Evolutionary conservation across 2,797 vertebrate species (phyloP).

Genomic region (Mycteria americana): DNA sequence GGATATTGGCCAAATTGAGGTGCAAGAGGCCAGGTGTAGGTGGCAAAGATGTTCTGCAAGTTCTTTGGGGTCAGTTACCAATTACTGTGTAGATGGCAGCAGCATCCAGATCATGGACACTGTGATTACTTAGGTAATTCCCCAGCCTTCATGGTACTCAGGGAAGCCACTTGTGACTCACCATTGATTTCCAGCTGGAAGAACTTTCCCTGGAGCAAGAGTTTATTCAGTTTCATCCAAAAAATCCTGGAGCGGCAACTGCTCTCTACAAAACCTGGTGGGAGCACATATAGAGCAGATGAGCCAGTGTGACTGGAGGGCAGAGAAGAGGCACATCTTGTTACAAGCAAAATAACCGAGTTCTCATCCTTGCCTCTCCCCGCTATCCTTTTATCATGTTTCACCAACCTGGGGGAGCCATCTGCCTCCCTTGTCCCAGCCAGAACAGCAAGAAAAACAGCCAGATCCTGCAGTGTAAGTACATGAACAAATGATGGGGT

Average conservation of each 20-base stretch:
- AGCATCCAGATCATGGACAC: neutral
- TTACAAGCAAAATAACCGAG: neutral
- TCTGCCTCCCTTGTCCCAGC: slow-evolving; percentile 34
- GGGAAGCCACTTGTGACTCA: slow-evolving; percentile 17
- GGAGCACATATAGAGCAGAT: neutral
- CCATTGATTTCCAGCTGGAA: slow-evolving; percentile 51
- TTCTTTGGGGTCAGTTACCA: neutral
- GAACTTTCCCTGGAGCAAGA: slow-evolving; percentile 41
- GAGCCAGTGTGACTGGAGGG: neutral
- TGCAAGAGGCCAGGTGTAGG: neutral
- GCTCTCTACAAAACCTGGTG: slow-evolving; percentile 31
- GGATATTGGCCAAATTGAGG: neutral
- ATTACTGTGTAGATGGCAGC: neutral
- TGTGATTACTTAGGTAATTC: neutral
- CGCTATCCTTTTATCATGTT: neutral
- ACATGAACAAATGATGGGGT: neutral
- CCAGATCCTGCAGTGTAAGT: slow-evolving; percentile 31
- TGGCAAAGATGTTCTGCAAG: neutral
- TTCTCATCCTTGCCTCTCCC: neutral
- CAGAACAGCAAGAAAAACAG: slow-evolving; percentile 37
- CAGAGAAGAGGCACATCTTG: neutral
- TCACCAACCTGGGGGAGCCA: slow-evolving; percentile 61
- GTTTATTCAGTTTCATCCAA: slow-evolving; percentile 47
- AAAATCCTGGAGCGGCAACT: slow-evolving; percentile 49
- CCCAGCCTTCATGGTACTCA: neutral